Conservation (phyloP, 2,797 vertebrate species). For the Hippocampus kuda region DNA sequence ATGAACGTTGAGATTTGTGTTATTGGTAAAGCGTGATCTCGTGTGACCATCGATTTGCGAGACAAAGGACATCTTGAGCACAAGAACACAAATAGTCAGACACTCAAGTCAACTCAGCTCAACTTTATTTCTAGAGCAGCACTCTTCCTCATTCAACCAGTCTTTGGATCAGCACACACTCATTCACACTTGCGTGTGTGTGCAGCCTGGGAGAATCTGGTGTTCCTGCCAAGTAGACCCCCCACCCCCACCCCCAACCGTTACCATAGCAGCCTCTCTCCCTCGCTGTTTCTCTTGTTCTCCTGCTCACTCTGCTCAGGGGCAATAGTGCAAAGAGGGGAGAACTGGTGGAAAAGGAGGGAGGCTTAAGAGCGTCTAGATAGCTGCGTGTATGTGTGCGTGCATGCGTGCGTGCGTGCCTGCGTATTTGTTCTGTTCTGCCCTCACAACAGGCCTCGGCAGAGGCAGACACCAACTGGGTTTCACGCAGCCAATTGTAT, state of each 20-base stretch:
- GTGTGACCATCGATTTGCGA: conserved; percentile 47
- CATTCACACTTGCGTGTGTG: conserved; percentile 29
- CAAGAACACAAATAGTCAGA: conserved; percentile 16
- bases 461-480: conserved; percentile 37
- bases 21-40: conserved; percentile 34
- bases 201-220: conserved; percentile 56
- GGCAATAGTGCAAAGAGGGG: conserved; percentile 49
- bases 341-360: conserved; percentile 40
- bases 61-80: conserved; percentile 57
- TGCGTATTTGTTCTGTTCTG: conserved; percentile 37
- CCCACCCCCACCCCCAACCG: conserved; percentile 64
- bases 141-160: conserved; percentile 24
- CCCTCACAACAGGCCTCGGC: conserved; percentile 52
- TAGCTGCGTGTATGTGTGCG: conserved; percentile 28
- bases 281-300: conserved; percentile 35
- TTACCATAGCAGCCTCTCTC: conserved; percentile 72
- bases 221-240: conserved; percentile 62
- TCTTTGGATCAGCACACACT: conserved; percentile 34
- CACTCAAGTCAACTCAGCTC: neutral
- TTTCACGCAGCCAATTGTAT: conserved; percentile 43
- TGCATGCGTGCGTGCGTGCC: conserved; percentile 25
- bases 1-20: conserved; percentile 37
- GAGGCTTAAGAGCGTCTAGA: conserved; percentile 49
- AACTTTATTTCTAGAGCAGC: neutral
- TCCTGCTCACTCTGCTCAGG: conserved; percentile 29